Conservation (phyloP, 2,888 invertebrate species). For the Rhamnusium bicolor region DNA sequence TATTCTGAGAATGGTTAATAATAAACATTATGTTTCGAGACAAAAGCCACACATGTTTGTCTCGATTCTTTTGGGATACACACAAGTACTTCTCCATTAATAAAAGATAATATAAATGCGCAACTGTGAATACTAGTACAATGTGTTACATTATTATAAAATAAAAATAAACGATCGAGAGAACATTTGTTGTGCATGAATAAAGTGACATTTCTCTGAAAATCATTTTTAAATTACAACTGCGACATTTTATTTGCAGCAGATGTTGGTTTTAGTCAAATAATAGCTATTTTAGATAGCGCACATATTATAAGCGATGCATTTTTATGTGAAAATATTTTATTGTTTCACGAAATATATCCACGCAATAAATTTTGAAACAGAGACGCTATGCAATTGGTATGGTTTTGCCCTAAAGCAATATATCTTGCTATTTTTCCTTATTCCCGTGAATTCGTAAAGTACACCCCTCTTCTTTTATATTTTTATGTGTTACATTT, state of each 20-base stretch:
- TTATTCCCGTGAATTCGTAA: slow-evolving; percentile 44
- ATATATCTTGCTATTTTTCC: slow-evolving; percentile 56
- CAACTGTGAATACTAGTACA: background rate
- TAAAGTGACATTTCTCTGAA: slow-evolving; percentile 1
- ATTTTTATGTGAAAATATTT: slow-evolving; percentile 24
- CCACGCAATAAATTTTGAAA: slow-evolving; percentile 57
- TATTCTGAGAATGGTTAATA: background rate
- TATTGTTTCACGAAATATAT: slow-evolving; percentile 48
- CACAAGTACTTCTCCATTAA: background rate
- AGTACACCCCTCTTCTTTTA: slow-evolving; percentile 42
- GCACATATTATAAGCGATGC: background rate
- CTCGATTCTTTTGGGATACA: background rate
- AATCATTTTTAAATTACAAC: slow-evolving; percentile 9
- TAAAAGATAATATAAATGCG: background rate
- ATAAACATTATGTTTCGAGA: background rate
- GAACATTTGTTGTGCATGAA: slow-evolving; percentile 2
- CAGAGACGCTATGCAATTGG: slow-evolving; percentile 59
- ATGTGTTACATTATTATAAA: background rate
- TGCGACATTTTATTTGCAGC: slow-evolving; percentile 9
- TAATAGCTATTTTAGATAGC: background rate
- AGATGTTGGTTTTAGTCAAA: slow-evolving; percentile 6
- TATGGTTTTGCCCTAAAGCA: slow-evolving; percentile 55
- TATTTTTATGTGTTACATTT: slow-evolving; percentile 53
- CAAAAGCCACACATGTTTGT: background rate
- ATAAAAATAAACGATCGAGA: background rate